A percentile compares a stretch with the other conserved stretches of the same genome.
Conservation (phyloP, 2,113 vertebrate genomes). For the Malaclemys terrapin region DNA sequence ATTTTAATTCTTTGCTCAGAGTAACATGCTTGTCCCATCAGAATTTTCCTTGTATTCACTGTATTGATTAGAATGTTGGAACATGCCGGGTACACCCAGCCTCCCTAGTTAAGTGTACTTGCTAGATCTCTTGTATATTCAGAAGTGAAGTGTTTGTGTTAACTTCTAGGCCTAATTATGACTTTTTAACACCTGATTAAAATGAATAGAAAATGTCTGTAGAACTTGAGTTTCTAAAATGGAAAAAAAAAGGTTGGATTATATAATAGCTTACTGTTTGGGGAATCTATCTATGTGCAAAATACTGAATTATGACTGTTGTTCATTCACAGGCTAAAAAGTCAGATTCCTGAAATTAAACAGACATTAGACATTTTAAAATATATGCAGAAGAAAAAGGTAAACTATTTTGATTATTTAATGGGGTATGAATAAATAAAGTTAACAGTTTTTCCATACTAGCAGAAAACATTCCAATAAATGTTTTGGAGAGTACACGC, state of each 20-base stretch:
- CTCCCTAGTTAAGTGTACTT: neutral
- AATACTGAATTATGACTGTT: conserved; percentile 71
- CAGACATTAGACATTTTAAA: conserved; percentile 98
- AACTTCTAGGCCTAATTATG: neutral
- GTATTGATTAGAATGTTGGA: neutral
- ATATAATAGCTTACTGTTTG: conserved; percentile 41
- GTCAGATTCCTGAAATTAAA: conserved; percentile 98
- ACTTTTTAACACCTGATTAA: neutral
- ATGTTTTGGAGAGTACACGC: conserved; percentile 69
- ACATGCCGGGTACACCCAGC: neutral
- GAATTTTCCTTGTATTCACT: neutral
- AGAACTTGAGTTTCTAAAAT: neutral
- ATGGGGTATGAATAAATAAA: conserved; percentile 36
- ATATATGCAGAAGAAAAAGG: conserved; percentile 99
- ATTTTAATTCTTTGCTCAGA: neutral
- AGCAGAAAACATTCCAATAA: conserved; percentile 68
- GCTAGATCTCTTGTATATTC: neutral
- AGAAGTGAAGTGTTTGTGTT: neutral
- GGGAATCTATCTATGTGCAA: conserved; percentile 47
- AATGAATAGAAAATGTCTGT: neutral
- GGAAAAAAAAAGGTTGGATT: neutral
- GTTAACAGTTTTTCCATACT: conserved; percentile 69
- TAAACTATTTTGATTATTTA: conserved; percentile 78
- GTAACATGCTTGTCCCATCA: neutral
- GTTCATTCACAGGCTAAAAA: conserved; percentile 90